Evolutionary conservation across 2,888 invertebrate species (phyloP).

Genomic region (Drosophila nigricruria): DNA sequence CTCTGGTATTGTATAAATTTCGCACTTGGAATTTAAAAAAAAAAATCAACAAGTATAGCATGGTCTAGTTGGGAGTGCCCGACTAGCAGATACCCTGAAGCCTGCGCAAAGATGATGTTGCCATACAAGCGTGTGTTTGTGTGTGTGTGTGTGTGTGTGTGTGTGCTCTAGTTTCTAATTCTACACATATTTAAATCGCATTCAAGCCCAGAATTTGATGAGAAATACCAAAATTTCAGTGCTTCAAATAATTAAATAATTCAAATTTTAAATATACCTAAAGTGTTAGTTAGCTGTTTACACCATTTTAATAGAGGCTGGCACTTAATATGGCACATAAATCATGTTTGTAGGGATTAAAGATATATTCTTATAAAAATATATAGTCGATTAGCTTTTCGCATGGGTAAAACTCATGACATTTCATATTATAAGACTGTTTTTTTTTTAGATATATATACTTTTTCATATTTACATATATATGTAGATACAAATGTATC

Average conservation of each 20-base stretch:
- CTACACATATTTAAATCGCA: not conserved
- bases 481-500: not conserved
- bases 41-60: constrained; percentile 2
- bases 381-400: not conserved
- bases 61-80: not conserved
- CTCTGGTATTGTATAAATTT: not conserved
- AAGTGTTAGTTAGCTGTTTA: not conserved
- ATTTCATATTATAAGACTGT: not conserved
- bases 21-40: not conserved
- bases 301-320: not conserved
- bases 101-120: not conserved
- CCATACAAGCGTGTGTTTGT: not conserved
- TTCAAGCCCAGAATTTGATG: not conserved
- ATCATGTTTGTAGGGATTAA: not conserved
- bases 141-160: not conserved
- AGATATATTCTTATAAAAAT: not conserved
- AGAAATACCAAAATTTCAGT: not conserved
- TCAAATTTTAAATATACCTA: not conserved
- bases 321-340: not conserved
- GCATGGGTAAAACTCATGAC: constrained; percentile 3
- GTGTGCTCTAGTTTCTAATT: not conserved
- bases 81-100: not conserved
- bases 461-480: not conserved
- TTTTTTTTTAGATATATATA: not conserved
- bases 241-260: not conserved